Percentiles rank a stretch among this genome's conserved stretches.
phyloP scores from a whole-genome alignment of 2,797 vertebrate genomes.

The Catostomus latipinnis region DNA sequence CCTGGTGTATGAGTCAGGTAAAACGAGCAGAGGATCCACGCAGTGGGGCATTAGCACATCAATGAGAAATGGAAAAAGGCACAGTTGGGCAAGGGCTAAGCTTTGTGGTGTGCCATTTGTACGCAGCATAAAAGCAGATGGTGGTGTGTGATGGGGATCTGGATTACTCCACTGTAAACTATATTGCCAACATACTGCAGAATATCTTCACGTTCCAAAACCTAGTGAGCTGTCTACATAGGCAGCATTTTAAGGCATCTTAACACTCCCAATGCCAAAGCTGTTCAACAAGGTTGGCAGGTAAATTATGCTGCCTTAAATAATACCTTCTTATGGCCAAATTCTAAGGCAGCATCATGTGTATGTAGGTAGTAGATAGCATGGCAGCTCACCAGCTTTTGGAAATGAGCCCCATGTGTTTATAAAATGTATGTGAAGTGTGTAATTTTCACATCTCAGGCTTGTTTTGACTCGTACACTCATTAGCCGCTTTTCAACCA shows the following conservation, averaged over 20 bases:
- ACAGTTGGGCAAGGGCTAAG: not conserved
- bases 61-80: slow-evolving; percentile 7
- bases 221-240: too few relatives aligned
- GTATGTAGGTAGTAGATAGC: too few relatives aligned
- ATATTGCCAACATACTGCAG: not conserved
- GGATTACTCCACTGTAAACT: not conserved
- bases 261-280: too few relatives aligned
- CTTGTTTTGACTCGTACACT: not conserved
- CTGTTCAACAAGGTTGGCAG: too few relatives aligned
- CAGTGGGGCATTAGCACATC: not conserved
- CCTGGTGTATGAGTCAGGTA: slow-evolving; percentile 91
- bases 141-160: not conserved
- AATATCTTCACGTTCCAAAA: not conserved
- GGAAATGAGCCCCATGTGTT: not conserved
- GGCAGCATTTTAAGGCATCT: too few relatives aligned
- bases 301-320: too few relatives aligned
- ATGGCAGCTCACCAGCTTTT: too few relatives aligned
- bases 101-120: not conserved
- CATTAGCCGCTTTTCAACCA: too few relatives aligned
- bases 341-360: too few relatives aligned
- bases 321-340: too few relatives aligned
- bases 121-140: slow-evolving; percentile 4
- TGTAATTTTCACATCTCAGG: not conserved
- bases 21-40: slow-evolving; percentile 49
- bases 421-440: not conserved